A percentile compares a stretch with the other conserved stretches of the same genome.
Evolutionary conservation across 2,113 vertebrate genomes (phyloP).

Genomic region (Meleagris gallopavo): DNA sequence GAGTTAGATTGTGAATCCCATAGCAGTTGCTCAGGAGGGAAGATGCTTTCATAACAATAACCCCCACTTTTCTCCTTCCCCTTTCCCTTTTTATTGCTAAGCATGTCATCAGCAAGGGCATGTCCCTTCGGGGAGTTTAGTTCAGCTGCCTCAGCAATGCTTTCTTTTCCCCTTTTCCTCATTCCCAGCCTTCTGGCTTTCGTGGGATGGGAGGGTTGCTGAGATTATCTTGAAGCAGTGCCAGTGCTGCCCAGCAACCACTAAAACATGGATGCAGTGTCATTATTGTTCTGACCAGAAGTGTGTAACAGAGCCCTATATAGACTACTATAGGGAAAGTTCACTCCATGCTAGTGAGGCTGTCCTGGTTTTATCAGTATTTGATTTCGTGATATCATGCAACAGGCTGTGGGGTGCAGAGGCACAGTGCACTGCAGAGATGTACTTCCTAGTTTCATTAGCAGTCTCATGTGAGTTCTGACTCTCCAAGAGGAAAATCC

Average conservation of each 20-base stretch:
- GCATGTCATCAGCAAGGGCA: not conserved
- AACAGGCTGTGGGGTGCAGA: too few relatives aligned
- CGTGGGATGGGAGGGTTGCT: not conserved
- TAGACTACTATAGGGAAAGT: not conserved
- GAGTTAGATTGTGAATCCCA: not conserved
- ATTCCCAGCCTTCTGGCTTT: not conserved
- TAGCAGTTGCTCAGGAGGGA: not conserved
- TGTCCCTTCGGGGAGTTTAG: not conserved
- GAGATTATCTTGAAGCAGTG: not conserved
- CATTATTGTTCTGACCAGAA: not conserved
- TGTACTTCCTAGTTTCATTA: too few relatives aligned
- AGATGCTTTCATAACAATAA: not conserved
- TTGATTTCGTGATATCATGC: too few relatives aligned
- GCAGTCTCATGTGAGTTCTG: too few relatives aligned
- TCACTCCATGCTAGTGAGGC: not conserved
- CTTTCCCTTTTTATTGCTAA: not conserved
- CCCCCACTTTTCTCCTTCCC: not conserved
- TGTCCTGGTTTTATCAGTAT: too few relatives aligned
- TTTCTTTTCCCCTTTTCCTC: not conserved
- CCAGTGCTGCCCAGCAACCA: not conserved
- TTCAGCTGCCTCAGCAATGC: not conserved
- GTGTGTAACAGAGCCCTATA: not conserved
- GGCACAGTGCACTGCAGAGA: too few relatives aligned
- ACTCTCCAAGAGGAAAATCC: too few relatives aligned
- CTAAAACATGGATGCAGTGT: not conserved